A percentile compares a stretch with the other conserved stretches of the same genome.
Conservation (phyloP, 1,140 invertebrate species). For the Ptiloglossa arizonensis region DNA sequence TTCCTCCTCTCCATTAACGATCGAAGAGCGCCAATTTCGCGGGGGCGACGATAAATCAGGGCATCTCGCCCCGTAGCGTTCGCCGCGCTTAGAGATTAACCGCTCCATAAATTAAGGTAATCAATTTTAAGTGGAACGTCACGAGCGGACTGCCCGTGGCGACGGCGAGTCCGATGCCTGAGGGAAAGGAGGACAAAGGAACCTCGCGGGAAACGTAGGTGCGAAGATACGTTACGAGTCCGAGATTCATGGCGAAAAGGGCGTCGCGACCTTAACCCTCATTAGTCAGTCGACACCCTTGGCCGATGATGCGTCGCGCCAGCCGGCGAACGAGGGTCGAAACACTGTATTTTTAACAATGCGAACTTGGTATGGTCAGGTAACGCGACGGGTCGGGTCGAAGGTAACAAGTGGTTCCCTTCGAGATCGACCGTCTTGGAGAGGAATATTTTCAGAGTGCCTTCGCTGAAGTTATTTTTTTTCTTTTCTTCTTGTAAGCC, state of each 20-base stretch:
- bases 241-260: conserved; percentile 34
- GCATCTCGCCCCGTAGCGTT: conserved; percentile 10
- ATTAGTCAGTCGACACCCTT: conserved; percentile 56
- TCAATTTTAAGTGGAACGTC: conserved; percentile 43
- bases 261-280: conserved; percentile 52
- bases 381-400: background rate
- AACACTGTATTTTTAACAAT: background rate
- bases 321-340: conserved; percentile 30
- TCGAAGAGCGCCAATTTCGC: conserved; percentile 28
- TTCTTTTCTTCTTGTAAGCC: too few relatives aligned
- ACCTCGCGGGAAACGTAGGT: conserved; percentile 4
- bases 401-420: background rate
- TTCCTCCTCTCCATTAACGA: too few relatives aligned
- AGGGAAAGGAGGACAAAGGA: conserved; percentile 22
- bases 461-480: too few relatives aligned
- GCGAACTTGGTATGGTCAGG: background rate
- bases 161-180: background rate
- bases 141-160: conserved; percentile 20
- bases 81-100: conserved; percentile 39
- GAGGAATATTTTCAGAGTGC: too few relatives aligned
- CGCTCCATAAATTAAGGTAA: conserved; percentile 51
- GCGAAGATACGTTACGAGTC: conserved; percentile 39
- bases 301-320: conserved; percentile 28
- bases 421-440: too few relatives aligned
- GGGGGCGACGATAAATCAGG: conserved; percentile 33